These are phyloP conservation scores for Coranthus polyacanthus DNA, from an alignment of 2,797 vertebrate genomes.

Conservation along the genomic window DNA sequence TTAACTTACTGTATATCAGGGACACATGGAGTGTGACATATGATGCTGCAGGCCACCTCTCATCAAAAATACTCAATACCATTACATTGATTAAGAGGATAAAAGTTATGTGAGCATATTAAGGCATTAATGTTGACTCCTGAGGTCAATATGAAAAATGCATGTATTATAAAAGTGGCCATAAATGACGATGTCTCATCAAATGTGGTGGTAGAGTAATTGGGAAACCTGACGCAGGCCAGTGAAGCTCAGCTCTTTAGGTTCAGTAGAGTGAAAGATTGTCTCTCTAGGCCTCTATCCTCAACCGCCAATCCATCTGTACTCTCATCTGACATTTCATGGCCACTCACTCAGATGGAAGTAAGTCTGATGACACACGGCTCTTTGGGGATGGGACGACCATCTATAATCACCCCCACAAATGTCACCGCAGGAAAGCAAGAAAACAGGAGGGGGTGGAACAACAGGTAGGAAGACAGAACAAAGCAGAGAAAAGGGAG, in stretches of 20 bases:
- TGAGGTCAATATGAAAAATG: slow-evolving; percentile 17
- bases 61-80: not conserved
- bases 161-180: not conserved
- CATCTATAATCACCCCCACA: slow-evolving; percentile 65
- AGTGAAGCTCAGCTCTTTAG: slow-evolving; percentile 51
- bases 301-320: slow-evolving; percentile 72
- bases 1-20: no score
- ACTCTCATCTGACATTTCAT: slow-evolving; percentile 73
- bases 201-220: slow-evolving; percentile 13
- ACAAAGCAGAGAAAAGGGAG: slow-evolving; percentile 1
- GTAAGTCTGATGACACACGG: slow-evolving; percentile 66
- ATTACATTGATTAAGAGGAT: slow-evolving; percentile 7
- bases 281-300: slow-evolving; percentile 58
- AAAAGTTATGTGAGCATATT: slow-evolving; percentile 13
- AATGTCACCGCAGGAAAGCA: slow-evolving; percentile 65
- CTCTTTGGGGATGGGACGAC: slow-evolving; percentile 61
- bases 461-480: slow-evolving; percentile 43
- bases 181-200: slow-evolving; percentile 1
- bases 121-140: slow-evolving; percentile 6
- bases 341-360: slow-evolving; percentile 73
- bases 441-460: slow-evolving; percentile 26
- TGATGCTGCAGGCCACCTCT: no score
- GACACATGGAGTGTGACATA: no score
- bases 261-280: slow-evolving; percentile 65
- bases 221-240: slow-evolving; percentile 34